phyloP scores from a whole-genome alignment of 1,140 invertebrate genomes.

The Drosophila ironensis region DNA sequence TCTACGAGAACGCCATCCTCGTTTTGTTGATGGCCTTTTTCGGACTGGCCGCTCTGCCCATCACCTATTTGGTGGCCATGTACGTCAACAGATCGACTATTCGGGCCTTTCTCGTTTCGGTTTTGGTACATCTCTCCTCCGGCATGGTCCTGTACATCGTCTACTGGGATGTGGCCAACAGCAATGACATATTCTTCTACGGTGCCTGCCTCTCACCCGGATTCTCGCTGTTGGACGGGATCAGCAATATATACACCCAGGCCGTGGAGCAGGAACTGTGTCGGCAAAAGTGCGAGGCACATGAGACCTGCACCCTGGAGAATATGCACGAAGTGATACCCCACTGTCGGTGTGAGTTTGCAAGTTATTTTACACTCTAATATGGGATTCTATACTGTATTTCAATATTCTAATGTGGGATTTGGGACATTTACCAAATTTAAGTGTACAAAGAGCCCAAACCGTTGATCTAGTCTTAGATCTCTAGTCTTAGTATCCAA shows the following conservation, averaged over 20 bases:
- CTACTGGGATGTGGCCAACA: slow-evolving; percentile 71
- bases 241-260: slow-evolving; percentile 63
- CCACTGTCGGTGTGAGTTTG: slow-evolving; percentile 53
- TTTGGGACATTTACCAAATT: too few relatives aligned
- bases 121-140: slow-evolving; percentile 53
- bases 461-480: too few relatives aligned
- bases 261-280: slow-evolving; percentile 46
- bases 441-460: too few relatives aligned
- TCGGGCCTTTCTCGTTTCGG: slow-evolving; percentile 54
- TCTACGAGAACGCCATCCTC: slow-evolving; percentile 48
- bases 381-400: too few relatives aligned
- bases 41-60: slow-evolving; percentile 48
- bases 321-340: slow-evolving; percentile 63
- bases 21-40: slow-evolving; percentile 46
- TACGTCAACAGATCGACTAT: slow-evolving; percentile 40
- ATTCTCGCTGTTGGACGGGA: slow-evolving; percentile 65
- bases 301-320: slow-evolving; percentile 16
- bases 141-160: slow-evolving; percentile 57
- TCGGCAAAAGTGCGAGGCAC: slow-evolving; percentile 25
- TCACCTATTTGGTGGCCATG: slow-evolving; percentile 68
- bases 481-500: too few relatives aligned
- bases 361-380: too few relatives aligned
- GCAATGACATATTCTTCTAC: slow-evolving; percentile 58
- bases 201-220: slow-evolving; percentile 60
- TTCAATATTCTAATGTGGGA: too few relatives aligned